Conservation (phyloP, 2,113 vertebrate genomes). For the Bagarius yarrelli region DNA sequence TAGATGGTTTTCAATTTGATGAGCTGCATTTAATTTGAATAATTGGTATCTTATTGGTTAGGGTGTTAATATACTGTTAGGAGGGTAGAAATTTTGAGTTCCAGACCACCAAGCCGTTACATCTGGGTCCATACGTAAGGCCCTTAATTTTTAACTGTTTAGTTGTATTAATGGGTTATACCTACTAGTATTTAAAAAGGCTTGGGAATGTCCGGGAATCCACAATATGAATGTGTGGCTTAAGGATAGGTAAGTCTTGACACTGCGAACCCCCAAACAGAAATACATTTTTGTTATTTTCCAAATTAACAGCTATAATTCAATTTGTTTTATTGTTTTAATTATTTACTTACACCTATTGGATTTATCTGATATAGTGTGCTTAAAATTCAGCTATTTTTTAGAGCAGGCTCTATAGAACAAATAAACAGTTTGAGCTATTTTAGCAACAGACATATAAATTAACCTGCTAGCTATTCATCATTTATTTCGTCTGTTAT, state of each 20-base stretch:
- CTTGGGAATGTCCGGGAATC: background rate
- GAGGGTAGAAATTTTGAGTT: too few relatives aligned
- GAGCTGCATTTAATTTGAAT: background rate
- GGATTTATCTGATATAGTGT: background rate
- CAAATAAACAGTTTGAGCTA: background rate
- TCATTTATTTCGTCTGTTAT: background rate
- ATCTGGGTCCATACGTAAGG: too few relatives aligned
- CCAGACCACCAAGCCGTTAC: too few relatives aligned
- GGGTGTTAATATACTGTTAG: too few relatives aligned
- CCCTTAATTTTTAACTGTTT: too few relatives aligned
- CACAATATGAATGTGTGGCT: background rate
- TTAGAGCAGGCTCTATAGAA: background rate
- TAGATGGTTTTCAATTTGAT: background rate
- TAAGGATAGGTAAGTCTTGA: background rate
- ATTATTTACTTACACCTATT: too few relatives aligned
- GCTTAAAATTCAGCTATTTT: background rate
- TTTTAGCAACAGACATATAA: background rate
- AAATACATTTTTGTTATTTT: background rate
- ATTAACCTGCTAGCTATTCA: background rate
- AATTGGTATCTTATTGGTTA: too few relatives aligned
- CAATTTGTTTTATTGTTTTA: background rate
- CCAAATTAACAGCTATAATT: background rate
- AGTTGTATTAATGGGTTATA: background rate
- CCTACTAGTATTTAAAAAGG: background rate
- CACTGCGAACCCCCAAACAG: background rate